Percentiles rank a stretch among this genome's conserved stretches.
Conservation (phyloP, 1,140 invertebrate genomes). For the Papilio xuthus region DNA sequence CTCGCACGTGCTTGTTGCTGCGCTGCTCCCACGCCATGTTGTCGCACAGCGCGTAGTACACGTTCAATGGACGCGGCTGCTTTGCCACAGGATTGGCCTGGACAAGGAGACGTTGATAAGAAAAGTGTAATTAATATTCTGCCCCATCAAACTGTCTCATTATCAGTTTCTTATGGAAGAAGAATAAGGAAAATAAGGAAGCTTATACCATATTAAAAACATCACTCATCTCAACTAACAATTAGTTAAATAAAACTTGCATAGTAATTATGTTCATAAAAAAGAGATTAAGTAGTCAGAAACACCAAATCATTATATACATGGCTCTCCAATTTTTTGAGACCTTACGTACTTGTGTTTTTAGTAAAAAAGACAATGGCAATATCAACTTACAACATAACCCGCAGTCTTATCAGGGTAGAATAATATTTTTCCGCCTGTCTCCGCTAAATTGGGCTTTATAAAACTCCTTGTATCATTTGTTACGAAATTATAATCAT, state of each 20-base stretch:
- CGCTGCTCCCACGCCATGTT: constrained; percentile 72
- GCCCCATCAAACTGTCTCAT: too few relatives aligned
- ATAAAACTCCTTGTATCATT: constrained; percentile 84
- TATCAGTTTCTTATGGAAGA: too few relatives aligned
- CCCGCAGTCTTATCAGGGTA: constrained; percentile 84
- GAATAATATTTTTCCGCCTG: constrained; percentile 84
- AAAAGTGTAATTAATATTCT: background rate
- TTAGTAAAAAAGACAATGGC: background rate
- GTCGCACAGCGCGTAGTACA: constrained; percentile 72
- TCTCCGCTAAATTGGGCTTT: constrained; percentile 85
- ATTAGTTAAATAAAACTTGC: too few relatives aligned
- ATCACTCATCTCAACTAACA: too few relatives aligned
- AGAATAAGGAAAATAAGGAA: too few relatives aligned
- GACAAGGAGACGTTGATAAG: background rate
- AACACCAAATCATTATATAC: too few relatives aligned
- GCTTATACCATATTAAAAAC: too few relatives aligned
- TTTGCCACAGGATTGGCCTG: constrained; percentile 69
- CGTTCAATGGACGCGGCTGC: constrained; percentile 81
- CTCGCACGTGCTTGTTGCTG: constrained; percentile 66
- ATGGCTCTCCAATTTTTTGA: too few relatives aligned
- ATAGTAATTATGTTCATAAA: too few relatives aligned
- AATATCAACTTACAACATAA: constrained; percentile 81
- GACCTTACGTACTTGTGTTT: too few relatives aligned
- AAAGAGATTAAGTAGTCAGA: too few relatives aligned
- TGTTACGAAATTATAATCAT: constrained; percentile 85